Base-by-base conservation (phyloP, 2,113 vertebrate genomes). In the Brachirus orientalis region DNA sequence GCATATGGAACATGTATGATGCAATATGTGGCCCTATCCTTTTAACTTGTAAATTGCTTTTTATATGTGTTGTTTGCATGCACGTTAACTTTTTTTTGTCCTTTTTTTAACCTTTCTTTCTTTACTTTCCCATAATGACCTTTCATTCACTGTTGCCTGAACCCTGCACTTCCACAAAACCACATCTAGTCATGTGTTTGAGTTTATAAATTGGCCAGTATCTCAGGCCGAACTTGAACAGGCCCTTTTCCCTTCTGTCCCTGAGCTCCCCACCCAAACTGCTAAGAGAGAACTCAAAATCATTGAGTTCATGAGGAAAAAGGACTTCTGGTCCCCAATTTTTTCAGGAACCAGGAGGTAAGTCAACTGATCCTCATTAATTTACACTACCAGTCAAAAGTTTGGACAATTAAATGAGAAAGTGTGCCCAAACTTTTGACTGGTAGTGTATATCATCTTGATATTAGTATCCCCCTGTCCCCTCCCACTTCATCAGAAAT, bases 291-390 rank as follows among this genome's bases (percentile, higher is more conserved):
- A 97, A 87, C 93, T 93, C 92, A 94, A 94, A 96, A 94, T 92
- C 68, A 78, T 90, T 92, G 96, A 97, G 91, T 96, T 95, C 79
- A 96, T 96, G 95, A 97, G 94, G 93, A 95, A 93, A 93, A 97
- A 92, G 94, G 95, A 97, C 88, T 86, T 92, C 85, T 95, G 94
- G 94, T 81, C 86, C 13, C 92, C 93, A 72, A 63, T 92, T 88
- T 93, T 93, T 86, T 82, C 95, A 84, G 93, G 93, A 77, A 83
- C 83, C 0, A 95, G 92, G 94, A 97, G 96, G 96, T 98, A 94
- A 96, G 79, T 73, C 2, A 12, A 6, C 28, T 28, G 28, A 28
- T 28, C 43, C 16, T 16, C 6, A 51, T 33, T 28, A 1, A 28
- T 28, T 1, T n/a, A n/a, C n/a, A n/a, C n/a, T n/a, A n/a, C n/a